Evolutionary conservation across 2,113 vertebrate species (phyloP), one percentile per base, ranked within the genome.

Genomic region (Rousettus leschenaultii): DNA sequence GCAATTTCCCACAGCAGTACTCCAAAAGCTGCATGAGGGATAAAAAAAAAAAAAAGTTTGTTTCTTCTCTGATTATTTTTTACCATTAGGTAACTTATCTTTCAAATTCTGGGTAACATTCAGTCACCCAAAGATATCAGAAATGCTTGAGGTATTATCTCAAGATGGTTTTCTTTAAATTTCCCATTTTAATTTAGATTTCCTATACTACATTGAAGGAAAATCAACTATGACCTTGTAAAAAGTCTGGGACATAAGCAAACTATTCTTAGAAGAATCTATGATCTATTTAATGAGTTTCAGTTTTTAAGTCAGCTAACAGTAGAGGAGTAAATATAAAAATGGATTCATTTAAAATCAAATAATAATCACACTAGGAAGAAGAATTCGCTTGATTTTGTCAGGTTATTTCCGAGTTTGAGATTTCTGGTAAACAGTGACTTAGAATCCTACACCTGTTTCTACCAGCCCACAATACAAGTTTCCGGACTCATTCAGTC

Each of bases 1-100:
- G 99, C 99, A 94, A 99, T 99, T 98, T 99, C 99, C 99, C 99
- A 99, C 0, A 99, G 98, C 33, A 99, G 98, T 89, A 99, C 99
- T 33, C 99, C 99, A 94, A 99, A 99, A 15, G 99, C 99, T 99
- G 98, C 3, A 95, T 28, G 96, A 97, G 86, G 61, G 61, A 97
- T 40, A 11, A 86, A 13, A 66, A 87, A 87, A n/a, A n/a, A 94
- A 43, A 43, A 6, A 55, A 21, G 6, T 89, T 61, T 80, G 30
- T 84, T 83, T 97, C n/a, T 43, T 89, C 57, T 68, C 35, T 83
- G 51, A 73, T 73, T 75, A 91, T 73, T 78, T 89, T 86, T 88
- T 35, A 70, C 18, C 24, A 87, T 86, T 43, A 94, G 18, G 40
- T 91, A 92, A 92, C 21, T 33, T 94, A 40, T 80, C 51, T 94